phyloP scores from a whole-genome alignment of 1,140 invertebrate species.

The Orchestia grillus region DNA sequence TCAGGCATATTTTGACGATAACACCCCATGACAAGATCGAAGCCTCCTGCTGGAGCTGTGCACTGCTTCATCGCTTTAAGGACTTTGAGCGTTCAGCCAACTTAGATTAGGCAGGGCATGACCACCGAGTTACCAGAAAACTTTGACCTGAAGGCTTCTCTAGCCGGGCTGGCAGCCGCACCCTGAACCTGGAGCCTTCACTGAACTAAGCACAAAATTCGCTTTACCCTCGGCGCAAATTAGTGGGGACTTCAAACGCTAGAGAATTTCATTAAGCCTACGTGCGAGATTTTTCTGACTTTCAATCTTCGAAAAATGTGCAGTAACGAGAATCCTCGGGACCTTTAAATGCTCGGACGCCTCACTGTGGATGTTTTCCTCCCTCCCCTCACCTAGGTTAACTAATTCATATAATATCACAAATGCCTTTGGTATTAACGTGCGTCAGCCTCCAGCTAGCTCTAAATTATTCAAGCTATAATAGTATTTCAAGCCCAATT shows the following conservation, averaged over 20 bases:
- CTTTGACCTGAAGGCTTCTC: not conserved
- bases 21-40: not conserved
- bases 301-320: constrained; percentile 46
- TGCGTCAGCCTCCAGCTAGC: not conserved
- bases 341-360: constrained; percentile 39
- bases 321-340: constrained; percentile 41
- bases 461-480: not conserved
- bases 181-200: not conserved
- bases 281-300: constrained; percentile 55
- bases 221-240: constrained; percentile 36
- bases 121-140: not conserved
- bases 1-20: not conserved
- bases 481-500: not conserved
- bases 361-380: constrained; percentile 12
- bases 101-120: not conserved
- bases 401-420: not conserved
- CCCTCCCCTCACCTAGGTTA: not conserved
- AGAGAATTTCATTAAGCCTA: constrained; percentile 54
- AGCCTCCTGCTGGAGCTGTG: not conserved
- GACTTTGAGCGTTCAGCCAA: not conserved
- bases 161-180: not conserved
- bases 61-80: not conserved
- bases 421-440: not conserved
- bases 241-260: constrained; percentile 50
- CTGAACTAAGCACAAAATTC: constrained; percentile 39